These are phyloP conservation scores for Spisula solida DNA, from an alignment of 2,888 invertebrate genomes.

Conservation along the genomic window DNA sequence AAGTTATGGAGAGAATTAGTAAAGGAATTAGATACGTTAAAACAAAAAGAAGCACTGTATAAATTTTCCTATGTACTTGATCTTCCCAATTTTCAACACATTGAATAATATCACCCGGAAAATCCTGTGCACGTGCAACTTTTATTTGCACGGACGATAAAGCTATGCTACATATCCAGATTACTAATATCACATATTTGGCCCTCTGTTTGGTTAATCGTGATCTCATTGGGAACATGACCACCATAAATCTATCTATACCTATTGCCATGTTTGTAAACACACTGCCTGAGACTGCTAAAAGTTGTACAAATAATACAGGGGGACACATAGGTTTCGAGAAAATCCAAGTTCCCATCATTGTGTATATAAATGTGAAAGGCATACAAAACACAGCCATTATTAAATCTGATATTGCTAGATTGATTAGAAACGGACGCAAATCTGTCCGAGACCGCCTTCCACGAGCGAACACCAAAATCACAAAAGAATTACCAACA, in stretches of 20 bases:
- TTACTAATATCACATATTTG: constrained; percentile 86
- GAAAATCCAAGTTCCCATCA: constrained; percentile 88
- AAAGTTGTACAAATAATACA: constrained; percentile 88
- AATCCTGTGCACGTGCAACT: constrained; percentile 78
- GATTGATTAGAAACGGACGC: constrained; percentile 92
- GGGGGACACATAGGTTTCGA: constrained; percentile 88
- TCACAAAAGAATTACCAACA: constrained; percentile 88
- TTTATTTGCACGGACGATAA: constrained; percentile 87
- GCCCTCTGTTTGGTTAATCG: constrained; percentile 87
- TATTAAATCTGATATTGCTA: constrained; percentile 95
- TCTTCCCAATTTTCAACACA: constrained; percentile 79
- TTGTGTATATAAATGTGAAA: constrained; percentile 91
- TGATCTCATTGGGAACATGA: constrained; percentile 86
- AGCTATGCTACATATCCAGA: constrained; percentile 87
- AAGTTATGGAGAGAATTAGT: constrained; percentile 88
- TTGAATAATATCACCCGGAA: constrained; percentile 71
- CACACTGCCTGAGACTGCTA: constrained; percentile 88
- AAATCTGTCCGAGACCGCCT: constrained; percentile 85
- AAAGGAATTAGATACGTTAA: constrained; percentile 87
- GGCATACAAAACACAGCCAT: constrained; percentile 97
- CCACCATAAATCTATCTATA: constrained; percentile 87
- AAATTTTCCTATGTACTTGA: constrained; percentile 71
- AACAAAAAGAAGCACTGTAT: constrained; percentile 84
- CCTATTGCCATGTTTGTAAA: constrained; percentile 88
- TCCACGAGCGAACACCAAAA: constrained; percentile 88